Conservation (phyloP, 2,888 invertebrate species). For the Rotaria magnacalcarata region DNA sequence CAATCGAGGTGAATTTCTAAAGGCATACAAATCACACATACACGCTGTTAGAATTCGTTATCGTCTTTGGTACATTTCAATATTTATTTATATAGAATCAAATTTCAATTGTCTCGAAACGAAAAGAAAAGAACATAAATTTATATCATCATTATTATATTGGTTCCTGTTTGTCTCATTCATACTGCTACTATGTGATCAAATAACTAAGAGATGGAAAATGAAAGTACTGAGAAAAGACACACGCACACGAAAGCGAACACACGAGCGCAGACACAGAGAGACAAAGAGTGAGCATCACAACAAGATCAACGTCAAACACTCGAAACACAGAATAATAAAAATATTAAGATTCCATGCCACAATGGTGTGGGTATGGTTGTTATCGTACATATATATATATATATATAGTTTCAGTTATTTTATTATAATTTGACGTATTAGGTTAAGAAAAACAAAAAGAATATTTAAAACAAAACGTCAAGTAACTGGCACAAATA, state of each 20-base stretch:
- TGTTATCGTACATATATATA: not conserved
- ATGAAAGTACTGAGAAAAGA: slow-evolving; percentile 22
- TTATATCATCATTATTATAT: not conserved
- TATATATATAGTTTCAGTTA: not conserved
- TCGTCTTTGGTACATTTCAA: slow-evolving; percentile 6
- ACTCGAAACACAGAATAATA: not conserved
- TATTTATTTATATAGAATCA: slow-evolving; percentile 17
- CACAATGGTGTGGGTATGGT: not conserved
- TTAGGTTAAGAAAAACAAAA: not conserved
- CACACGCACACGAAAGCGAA: slow-evolving; percentile 16
- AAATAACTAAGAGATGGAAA: slow-evolving; percentile 19
- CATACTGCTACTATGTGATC: not conserved
- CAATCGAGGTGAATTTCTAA: slow-evolving; percentile 18
- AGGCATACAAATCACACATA: slow-evolving; percentile 24
- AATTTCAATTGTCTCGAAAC: slow-evolving; percentile 13
- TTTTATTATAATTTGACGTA: not conserved
- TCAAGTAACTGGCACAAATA: slow-evolving; percentile 16
- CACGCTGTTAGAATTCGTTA: slow-evolving; percentile 24
- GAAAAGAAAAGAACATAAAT: not conserved
- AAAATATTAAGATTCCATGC: not conserved
- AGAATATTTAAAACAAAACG: not conserved
- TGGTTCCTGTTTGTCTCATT: slow-evolving; percentile 29
- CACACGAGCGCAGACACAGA: slow-evolving; percentile 6
- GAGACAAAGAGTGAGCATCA: not conserved
- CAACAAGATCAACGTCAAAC: slow-evolving; percentile 6